Conservation (phyloP, 2,888 invertebrate species). For the Sclerodermus sp. region DNA sequence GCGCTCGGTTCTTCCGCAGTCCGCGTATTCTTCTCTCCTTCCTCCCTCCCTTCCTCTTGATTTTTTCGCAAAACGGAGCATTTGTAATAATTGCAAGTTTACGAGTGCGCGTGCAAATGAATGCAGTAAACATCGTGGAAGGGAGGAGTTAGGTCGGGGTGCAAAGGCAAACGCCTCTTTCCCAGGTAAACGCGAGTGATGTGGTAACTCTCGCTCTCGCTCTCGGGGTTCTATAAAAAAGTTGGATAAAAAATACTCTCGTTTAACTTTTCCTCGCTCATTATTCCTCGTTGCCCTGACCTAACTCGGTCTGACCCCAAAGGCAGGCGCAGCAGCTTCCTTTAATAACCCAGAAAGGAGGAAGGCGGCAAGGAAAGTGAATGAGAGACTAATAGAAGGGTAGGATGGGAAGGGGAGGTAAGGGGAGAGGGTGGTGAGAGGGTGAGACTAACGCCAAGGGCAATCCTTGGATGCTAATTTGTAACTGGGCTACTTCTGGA, state of each 20-base stretch:
- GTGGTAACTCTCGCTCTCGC: slow-evolving; percentile 43
- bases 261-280: slow-evolving; percentile 54
- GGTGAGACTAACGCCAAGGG: slow-evolving; percentile 48
- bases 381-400: slow-evolving; percentile 12
- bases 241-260: slow-evolving; percentile 54
- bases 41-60: slow-evolving; percentile 4
- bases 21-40: no score
- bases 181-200: no score
- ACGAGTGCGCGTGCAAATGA: no score
- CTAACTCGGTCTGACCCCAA: slow-evolving; percentile 53
- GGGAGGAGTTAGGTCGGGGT: no score
- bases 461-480: slow-evolving; percentile 55
- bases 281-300: slow-evolving; percentile 53
- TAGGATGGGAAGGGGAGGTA: slow-evolving; percentile 6
- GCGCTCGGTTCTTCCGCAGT: slow-evolving; percentile 26
- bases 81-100: no score
- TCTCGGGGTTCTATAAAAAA: no score
- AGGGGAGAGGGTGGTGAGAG: slow-evolving; percentile 1
- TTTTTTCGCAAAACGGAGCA: no score
- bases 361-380: slow-evolving; percentile 18
- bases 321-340: slow-evolving; percentile 47
- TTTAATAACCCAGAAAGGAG: slow-evolving; percentile 50
- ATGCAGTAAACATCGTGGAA: no score
- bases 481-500: slow-evolving; percentile 54
- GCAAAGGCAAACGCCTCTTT: no score